These are phyloP conservation scores for Slavum lentiscoides DNA, from an alignment of 2,888 invertebrate species.

Conservation along the genomic window DNA sequence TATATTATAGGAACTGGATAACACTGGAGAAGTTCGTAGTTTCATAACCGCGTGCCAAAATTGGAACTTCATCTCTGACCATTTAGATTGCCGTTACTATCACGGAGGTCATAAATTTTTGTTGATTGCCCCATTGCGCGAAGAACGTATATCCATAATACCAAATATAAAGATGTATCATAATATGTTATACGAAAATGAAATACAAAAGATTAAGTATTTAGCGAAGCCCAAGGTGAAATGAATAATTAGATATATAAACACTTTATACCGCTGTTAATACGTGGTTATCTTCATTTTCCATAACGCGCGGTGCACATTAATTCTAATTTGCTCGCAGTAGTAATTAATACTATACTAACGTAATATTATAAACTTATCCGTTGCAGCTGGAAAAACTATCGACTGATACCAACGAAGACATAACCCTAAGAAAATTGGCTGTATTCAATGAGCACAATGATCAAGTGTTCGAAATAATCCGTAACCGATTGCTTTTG, in stretches of 20 bases:
- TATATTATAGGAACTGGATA: neutral
- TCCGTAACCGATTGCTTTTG: neutral
- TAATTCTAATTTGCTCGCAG: too few species aligned
- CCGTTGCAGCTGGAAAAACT: conserved; percentile 10
- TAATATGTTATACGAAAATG: neutral
- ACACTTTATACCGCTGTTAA: too few species aligned
- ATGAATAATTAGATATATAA: neutral
- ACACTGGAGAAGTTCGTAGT: neutral
- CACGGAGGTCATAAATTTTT: neutral
- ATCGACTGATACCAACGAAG: conserved; percentile 20
- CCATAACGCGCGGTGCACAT: too few species aligned
- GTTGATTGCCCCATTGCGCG: conserved; percentile 13
- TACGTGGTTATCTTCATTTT: too few species aligned
- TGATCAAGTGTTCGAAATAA: conserved; percentile 5
- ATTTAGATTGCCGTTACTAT: neutral
- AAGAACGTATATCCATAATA: conserved; percentile 4
- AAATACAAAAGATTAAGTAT: conserved; percentile 22
- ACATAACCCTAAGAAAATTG: conserved; percentile 16
- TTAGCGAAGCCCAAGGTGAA: conserved; percentile 30
- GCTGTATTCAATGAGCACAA: neutral
- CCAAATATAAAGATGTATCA: conserved; percentile 15
- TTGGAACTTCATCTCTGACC: neutral
- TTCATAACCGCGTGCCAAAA: conserved; percentile 7
- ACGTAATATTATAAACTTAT: too few species aligned
- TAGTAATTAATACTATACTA: too few species aligned